Conservation (phyloP, 2,113 vertebrate species). For the Motacilla alba region DNA sequence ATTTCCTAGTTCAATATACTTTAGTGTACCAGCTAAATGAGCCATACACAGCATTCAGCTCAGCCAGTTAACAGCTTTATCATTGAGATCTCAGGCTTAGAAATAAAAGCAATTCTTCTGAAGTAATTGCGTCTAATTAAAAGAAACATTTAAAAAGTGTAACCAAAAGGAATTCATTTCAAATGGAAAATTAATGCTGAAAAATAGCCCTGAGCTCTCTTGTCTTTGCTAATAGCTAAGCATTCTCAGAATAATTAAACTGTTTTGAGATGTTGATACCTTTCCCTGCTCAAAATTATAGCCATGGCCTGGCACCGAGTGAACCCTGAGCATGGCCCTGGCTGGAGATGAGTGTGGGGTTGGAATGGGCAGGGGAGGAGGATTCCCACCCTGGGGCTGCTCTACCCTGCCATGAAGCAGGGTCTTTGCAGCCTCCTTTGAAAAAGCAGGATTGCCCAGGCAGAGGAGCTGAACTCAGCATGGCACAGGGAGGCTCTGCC, state of each 20-base stretch:
- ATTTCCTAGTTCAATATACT: constrained; percentile 91
- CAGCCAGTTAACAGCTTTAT: constrained; percentile 86
- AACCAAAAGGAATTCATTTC: constrained; percentile 91
- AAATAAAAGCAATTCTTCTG: constrained; percentile 90
- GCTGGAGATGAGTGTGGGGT: background rate
- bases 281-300: constrained; percentile 57
- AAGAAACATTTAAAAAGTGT: constrained; percentile 92
- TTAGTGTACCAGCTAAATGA: constrained; percentile 86
- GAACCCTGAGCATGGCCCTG: background rate
- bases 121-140: constrained; percentile 90
- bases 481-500: background rate
- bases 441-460: background rate
- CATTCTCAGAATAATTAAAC: constrained; percentile 83
- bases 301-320: constrained; percentile 2
- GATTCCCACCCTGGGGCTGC: background rate
- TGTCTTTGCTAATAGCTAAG: constrained; percentile 83
- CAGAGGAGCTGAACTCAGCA: background rate
- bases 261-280: constrained; percentile 79
- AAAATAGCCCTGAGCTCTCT: constrained; percentile 86
- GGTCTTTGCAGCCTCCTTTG: background rate
- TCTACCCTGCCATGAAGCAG: background rate
- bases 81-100: constrained; percentile 86
- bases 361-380: background rate
- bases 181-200: constrained; percentile 89
- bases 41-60: constrained; percentile 81